These are phyloP conservation scores for Papilio aristodemus DNA, from an alignment of 1,140 invertebrate species.

Conservation along the genomic window DNA sequence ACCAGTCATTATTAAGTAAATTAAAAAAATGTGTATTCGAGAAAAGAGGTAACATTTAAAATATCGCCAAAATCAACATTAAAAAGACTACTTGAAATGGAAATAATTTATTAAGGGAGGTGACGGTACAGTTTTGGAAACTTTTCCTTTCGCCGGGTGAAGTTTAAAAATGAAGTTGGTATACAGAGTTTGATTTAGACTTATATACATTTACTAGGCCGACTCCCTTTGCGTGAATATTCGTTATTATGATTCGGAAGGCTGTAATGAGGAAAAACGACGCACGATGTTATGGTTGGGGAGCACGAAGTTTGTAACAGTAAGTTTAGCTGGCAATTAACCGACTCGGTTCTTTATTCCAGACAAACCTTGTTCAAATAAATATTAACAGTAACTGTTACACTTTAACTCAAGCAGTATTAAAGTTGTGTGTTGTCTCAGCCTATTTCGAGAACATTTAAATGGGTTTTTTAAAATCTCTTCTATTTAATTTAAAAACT, in stretches of 20 bases:
- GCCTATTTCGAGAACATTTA: too few species aligned
- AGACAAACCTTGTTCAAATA: slow-evolving; percentile 4
- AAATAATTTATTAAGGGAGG: slow-evolving; percentile 29
- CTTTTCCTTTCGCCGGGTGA: slow-evolving; percentile 10
- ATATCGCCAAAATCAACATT: slow-evolving; percentile 3
- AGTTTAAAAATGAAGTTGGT: slow-evolving; percentile 23
- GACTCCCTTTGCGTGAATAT: slow-evolving; percentile 33
- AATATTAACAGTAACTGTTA: slow-evolving; percentile 16
- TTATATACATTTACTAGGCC: slow-evolving; percentile 14
- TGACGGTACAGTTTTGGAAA: slow-evolving; percentile 13
- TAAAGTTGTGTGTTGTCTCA: slow-evolving; percentile 12
- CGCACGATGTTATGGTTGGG: slow-evolving; percentile 47
- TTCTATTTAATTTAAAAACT: too few species aligned
- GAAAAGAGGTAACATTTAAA: slow-evolving; percentile 19
- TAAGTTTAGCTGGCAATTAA: slow-evolving; percentile 52
- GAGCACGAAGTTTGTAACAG: slow-evolving; percentile 48
- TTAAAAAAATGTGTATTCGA: neutral
- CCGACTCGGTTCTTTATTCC: slow-evolving; percentile 44
- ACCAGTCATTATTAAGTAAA: neutral
- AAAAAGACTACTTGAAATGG: slow-evolving; percentile 24
- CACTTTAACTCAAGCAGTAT: slow-evolving; percentile 11
- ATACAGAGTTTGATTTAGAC: slow-evolving; percentile 18
- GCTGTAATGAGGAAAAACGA: slow-evolving; percentile 62
- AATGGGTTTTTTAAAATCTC: too few species aligned
- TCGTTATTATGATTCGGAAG: slow-evolving; percentile 43